Evolutionary conservation across 2,797 vertebrate species (phyloP).

Genomic region (Erethizon dorsatum): DNA sequence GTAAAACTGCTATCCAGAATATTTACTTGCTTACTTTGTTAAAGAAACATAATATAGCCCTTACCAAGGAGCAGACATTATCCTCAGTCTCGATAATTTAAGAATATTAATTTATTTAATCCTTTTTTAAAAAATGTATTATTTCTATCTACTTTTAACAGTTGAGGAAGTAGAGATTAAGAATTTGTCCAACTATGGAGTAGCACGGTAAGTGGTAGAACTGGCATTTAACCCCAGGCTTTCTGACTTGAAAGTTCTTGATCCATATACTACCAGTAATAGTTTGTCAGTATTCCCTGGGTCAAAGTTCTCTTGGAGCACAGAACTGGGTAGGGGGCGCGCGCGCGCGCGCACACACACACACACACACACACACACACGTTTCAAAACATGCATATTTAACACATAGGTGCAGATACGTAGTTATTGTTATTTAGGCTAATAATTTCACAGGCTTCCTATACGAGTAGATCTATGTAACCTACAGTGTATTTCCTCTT

Average conservation of each 20-base stretch:
- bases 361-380: not conserved
- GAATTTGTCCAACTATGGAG: not conserved
- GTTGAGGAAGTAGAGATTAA: conserved; percentile 46
- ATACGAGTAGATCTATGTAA: not conserved
- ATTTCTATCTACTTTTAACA: not conserved
- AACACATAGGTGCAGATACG: not conserved
- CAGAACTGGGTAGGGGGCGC: not conserved
- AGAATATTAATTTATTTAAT: conserved; percentile 14
- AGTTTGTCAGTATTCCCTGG: not conserved
- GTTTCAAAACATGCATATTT: not conserved
- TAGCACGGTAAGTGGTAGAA: not conserved
- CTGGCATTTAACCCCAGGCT: not conserved
- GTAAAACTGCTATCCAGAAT: conserved; percentile 1
- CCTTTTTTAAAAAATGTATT: not conserved
- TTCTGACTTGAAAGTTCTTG: not conserved
- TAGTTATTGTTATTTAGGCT: not conserved
- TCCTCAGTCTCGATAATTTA: conserved; percentile 15
- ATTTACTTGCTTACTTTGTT: conserved; percentile 48
- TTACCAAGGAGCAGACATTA: not conserved
- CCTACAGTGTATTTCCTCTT: not conserved
- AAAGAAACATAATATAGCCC: not conserved
- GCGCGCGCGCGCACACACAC: too few relatives aligned
- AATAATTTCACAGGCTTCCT: conserved; percentile 18
- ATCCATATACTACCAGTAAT: not conserved
- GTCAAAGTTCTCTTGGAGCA: not conserved